Base-by-base conservation (phyloP, 92 coral and sea anemone genomes). In the Zoanthus sociatus region DNA sequence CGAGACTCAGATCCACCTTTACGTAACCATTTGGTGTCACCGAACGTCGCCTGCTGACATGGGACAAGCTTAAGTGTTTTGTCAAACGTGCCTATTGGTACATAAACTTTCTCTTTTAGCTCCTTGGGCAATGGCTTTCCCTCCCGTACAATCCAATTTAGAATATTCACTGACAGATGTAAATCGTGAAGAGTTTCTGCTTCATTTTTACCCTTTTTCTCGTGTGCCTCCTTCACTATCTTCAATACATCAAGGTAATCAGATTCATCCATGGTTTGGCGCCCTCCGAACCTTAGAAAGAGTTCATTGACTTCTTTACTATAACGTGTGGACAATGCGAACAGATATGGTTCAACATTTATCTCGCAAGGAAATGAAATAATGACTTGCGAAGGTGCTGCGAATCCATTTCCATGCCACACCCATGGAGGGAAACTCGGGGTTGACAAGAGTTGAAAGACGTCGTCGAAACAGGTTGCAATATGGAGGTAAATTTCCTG, bases 341-440 rank as follows among this genome's bases (percentile, higher is more conserved):
- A 92, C 13, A 92, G 91, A 73, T 94, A 86, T 30, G 98, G 97
- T 61, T 87, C 90, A 14, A 96, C 83, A 67, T 93, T 88, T 14
- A 88, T 77, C 1, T 78, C 90, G 63, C 89, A 90, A 60, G 82
- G 71, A 15, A 86, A 76, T 8, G 20, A 30, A 60, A 92, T 73
- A 20, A 94, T 92, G 10, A 91, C 44, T 67, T 55, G 66, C 46
- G 83, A 86, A 9, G 98, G 95, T 46, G 90, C 53, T n/a, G 95
- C 72, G 71, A 94, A 94, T 46, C 94, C 98, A 51, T 91, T 66
- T 4, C 97, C 98, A 56, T 91, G 92, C 98, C 98, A 95, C 33
- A 95, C 78, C 98, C 97, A 95, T 21, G 91, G 89, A 45, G 92
- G 89, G 20, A 92, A 85, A 11, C 82, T 42, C 58, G 63, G 71